Evolutionary conservation across 2,797 vertebrate species (phyloP).

Genomic region (Alosa sapidissima): DNA sequence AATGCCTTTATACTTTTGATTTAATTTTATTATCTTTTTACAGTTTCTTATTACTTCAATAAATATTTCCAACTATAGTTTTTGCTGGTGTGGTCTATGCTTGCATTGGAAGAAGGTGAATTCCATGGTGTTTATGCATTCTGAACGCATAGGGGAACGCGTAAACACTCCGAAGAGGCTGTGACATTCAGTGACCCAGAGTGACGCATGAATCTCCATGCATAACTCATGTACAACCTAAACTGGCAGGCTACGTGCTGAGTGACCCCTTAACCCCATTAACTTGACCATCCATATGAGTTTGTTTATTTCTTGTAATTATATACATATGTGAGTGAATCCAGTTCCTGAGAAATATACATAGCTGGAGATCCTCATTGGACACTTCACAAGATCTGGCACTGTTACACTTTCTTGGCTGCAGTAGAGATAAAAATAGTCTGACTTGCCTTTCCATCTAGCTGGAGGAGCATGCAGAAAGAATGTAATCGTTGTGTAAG

Average conservation of each 20-base stretch:
- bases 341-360: slow-evolving; percentile 13
- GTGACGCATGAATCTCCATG: not conserved
- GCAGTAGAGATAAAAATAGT: slow-evolving; percentile 51
- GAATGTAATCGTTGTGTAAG: not conserved
- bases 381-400: slow-evolving; percentile 38
- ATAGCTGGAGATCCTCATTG: slow-evolving; percentile 28
- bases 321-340: not conserved
- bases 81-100: not conserved
- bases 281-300: not conserved
- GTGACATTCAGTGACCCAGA: slow-evolving; percentile 4
- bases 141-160: not conserved
- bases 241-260: not conserved
- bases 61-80: slow-evolving; percentile 66
- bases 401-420: slow-evolving; percentile 32
- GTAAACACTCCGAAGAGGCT: not conserved
- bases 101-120: not conserved
- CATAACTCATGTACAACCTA: not conserved
- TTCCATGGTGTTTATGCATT: not conserved
- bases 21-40: slow-evolving; percentile 61
- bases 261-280: not conserved
- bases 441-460: slow-evolving; percentile 27
- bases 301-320: not conserved
- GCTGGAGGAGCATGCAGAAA: not conserved
- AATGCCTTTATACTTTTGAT: slow-evolving; percentile 67
- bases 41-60: slow-evolving; percentile 68